Base-by-base conservation (phyloP, 2,888 invertebrate species). In the Zaprionus bogoriensis region DNA sequence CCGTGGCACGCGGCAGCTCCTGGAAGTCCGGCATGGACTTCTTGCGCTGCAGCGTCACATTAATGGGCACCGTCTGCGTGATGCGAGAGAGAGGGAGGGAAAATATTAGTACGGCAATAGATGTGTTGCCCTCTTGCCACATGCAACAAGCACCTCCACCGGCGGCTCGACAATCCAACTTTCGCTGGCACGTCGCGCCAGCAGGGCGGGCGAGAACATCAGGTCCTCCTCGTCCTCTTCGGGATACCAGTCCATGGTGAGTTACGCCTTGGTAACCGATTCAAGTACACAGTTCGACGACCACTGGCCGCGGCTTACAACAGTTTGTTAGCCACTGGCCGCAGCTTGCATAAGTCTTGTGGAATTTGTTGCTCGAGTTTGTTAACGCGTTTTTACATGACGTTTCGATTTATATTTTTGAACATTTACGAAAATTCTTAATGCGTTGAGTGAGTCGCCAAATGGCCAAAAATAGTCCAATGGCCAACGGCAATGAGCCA, bases 21-120 rank as follows among this genome's bases (percentile, higher is more conserved):
- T 96, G 96, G 88, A 97, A 95, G 92, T 99, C 99, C 52, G 99
- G 99, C 92, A 99, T 94, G 79, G 98, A 99, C 92, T 99, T 99
- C 92, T 98, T 98, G 84, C 97, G 94, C 92, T 96, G 97, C 85
- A 97, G 93, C 84, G 95, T 93, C 90, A 95, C 94, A 89, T 94
- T 94, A 77, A 94, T 94, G 89, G 95, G 95, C 91, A 96, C 92
- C 92, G 94, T 95, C 96, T 96, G 92, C 65, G 92, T 73, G 64
- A 36, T n/a, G n/a, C n/a, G n/a, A 71, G 46, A 61, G 48, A 14
- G 10, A 25, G 6, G 38, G 4, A 22, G 4, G 12, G 10, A 4
- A n/a, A 5, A 2, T 7, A 39, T 67, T 60, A 54, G 52, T 60
- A 20, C 32, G 32, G 30, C 28, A 25, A 51, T 14, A 27, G 14